phyloP scores from a whole-genome alignment of 2,797 vertebrate genomes.

The Hyperoplus lanceolatus region DNA sequence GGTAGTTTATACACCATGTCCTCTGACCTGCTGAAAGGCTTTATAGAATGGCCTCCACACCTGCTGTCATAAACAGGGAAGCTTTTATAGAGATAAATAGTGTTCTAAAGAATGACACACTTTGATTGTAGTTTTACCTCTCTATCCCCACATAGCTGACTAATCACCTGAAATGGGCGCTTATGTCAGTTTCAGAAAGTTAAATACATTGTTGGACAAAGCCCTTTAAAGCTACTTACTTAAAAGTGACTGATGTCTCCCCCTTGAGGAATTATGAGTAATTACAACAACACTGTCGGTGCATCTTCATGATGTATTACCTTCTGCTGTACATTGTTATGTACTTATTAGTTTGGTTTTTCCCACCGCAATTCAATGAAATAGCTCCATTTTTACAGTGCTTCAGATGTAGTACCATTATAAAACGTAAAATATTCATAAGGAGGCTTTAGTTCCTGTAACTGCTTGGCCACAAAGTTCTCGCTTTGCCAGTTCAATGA shows the following conservation, averaged over 20 bases:
- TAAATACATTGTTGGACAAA: background rate
- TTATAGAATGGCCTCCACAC: too few relatives aligned
- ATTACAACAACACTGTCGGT: too few relatives aligned
- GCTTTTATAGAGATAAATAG: background rate
- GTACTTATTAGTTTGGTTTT: too few relatives aligned
- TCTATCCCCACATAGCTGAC: background rate
- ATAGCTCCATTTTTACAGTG: background rate
- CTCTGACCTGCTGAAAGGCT: background rate
- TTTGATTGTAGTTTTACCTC: conserved; percentile 1
- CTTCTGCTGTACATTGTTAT: too few relatives aligned
- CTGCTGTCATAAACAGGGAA: background rate
- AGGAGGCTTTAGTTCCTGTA: background rate
- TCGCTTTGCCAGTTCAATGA: background rate
- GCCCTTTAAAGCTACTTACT: too few relatives aligned
- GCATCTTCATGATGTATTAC: too few relatives aligned
- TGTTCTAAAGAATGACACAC: background rate
- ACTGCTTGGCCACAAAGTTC: background rate
- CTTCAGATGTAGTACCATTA: background rate
- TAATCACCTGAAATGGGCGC: background rate
- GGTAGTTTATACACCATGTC: background rate
- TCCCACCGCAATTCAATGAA: background rate
- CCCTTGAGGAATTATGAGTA: too few relatives aligned
- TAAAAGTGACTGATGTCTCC: too few relatives aligned
- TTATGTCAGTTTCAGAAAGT: background rate
- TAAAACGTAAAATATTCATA: background rate